Evolutionary conservation across 1,140 invertebrate species (phyloP).

Genomic region (Rhopalosiphum padi): DNA sequence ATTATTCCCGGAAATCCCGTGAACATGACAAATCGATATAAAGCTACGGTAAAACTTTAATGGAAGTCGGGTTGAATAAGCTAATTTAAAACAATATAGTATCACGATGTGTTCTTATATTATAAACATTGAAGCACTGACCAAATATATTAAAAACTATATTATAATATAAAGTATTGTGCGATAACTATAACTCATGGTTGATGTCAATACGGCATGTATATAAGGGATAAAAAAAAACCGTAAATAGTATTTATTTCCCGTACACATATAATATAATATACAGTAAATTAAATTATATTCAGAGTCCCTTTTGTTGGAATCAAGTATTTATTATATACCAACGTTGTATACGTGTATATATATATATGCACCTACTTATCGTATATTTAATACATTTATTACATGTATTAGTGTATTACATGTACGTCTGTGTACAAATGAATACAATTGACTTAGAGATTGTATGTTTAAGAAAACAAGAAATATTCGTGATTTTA

Average conservation of each 20-base stretch:
- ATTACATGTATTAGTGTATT: background rate
- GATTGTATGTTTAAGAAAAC: background rate
- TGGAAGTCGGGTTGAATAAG: background rate
- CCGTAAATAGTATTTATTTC: conserved; percentile 3
- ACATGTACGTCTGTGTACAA: background rate
- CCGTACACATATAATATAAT: background rate
- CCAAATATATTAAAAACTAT: background rate
- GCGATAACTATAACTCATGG: background rate
- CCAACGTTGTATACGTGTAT: background rate
- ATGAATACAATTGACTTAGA: background rate
- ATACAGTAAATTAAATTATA: conserved; percentile 6
- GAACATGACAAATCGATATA: background rate
- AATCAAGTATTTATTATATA: background rate
- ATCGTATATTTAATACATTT: background rate
- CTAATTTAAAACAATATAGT: conserved; percentile 1
- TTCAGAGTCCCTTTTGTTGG: background rate
- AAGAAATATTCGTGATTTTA: background rate
- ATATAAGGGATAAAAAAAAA: background rate
- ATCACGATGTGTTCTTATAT: background rate
- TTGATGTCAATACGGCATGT: background rate
- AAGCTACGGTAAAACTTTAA: background rate
- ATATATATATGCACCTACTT: background rate
- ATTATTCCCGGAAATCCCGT: background rate
- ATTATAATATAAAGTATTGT: conserved; percentile 14
- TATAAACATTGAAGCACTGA: background rate